These are phyloP conservation scores for Erebia epiphron DNA, from an alignment of 2,888 invertebrate genomes.

Conservation along the genomic window DNA sequence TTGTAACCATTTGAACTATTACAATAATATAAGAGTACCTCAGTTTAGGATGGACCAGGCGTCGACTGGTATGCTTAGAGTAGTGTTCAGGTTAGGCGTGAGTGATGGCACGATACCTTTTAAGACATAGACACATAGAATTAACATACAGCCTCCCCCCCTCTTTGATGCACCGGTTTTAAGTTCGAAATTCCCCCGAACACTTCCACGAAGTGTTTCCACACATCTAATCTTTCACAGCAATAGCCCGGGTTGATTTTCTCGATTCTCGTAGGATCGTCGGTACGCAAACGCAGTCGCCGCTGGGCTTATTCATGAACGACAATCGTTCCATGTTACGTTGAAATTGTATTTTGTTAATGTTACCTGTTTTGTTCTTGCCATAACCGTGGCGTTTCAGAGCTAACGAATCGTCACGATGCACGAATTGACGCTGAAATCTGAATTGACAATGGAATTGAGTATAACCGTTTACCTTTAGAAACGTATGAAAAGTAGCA, in stretches of 20 bases:
- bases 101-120: conserved; percentile 67
- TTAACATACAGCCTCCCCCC: conserved; percentile 70
- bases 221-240: conserved; percentile 59
- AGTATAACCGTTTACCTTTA: conserved; percentile 43
- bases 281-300: conserved; percentile 70
- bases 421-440: conserved; percentile 51
- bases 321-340: conserved; percentile 76
- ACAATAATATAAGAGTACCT: conserved; percentile 79
- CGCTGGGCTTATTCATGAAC: conserved; percentile 79
- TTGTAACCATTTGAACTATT: conserved; percentile 82
- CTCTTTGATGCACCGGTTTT: conserved; percentile 47
- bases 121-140: conserved; percentile 74
- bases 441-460: conserved; percentile 57
- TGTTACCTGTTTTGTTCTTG: conserved; percentile 74
- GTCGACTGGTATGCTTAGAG: conserved; percentile 78
- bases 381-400: conserved; percentile 62
- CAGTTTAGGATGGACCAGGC: conserved; percentile 82
- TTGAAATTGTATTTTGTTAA: conserved; percentile 75
- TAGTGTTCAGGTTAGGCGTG: conserved; percentile 71
- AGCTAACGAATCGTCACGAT: conserved; percentile 51
- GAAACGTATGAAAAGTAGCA: conserved; percentile 3
- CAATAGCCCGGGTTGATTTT: conserved; percentile 78
- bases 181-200: conserved; percentile 43
- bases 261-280: conserved; percentile 62
- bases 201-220: conserved; percentile 43